Conservation (phyloP, 2,888 invertebrate genomes). For the Acronicta leporina region DNA sequence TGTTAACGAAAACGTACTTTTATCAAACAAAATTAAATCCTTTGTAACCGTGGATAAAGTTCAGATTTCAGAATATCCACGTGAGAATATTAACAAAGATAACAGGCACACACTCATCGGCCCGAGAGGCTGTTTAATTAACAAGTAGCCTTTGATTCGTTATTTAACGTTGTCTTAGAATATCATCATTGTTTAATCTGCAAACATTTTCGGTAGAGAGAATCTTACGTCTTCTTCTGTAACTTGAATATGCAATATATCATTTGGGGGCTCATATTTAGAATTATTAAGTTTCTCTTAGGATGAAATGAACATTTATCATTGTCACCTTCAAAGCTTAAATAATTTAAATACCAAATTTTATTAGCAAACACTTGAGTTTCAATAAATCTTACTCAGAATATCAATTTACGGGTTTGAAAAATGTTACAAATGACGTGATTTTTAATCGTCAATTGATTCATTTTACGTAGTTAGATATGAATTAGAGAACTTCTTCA, state of each 20-base stretch:
- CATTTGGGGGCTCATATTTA: conserved; percentile 10
- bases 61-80: conserved; percentile 37
- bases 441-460: conserved; percentile 24
- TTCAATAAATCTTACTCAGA: conserved; percentile 11
- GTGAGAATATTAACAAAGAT: conserved; percentile 36
- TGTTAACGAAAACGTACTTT: conserved; percentile 12
- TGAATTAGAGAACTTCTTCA: conserved; percentile 19
- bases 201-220: conserved; percentile 35
- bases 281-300: conserved; percentile 6
- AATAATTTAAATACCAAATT: conserved; percentile 4
- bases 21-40: conserved; percentile 28
- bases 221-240: conserved; percentile 23
- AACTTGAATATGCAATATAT: conserved; percentile 24
- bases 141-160: conserved; percentile 56
- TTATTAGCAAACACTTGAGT: conserved; percentile 1
- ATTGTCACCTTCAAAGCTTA: conserved; percentile 9
- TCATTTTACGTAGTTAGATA: conserved; percentile 29
- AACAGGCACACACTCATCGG: conserved; percentile 37
- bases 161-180: conserved; percentile 52
- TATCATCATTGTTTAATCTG: conserved; percentile 54
- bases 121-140: conserved; percentile 58
- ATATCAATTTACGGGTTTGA: conserved; percentile 15
- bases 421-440: conserved; percentile 13
- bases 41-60: conserved; percentile 41
- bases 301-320: conserved; percentile 14